Evolutionary conservation across 2,113 vertebrate genomes (phyloP), one percentile per base, ranked within the genome.

Genomic region (Colistium nudipinnis): DNA sequence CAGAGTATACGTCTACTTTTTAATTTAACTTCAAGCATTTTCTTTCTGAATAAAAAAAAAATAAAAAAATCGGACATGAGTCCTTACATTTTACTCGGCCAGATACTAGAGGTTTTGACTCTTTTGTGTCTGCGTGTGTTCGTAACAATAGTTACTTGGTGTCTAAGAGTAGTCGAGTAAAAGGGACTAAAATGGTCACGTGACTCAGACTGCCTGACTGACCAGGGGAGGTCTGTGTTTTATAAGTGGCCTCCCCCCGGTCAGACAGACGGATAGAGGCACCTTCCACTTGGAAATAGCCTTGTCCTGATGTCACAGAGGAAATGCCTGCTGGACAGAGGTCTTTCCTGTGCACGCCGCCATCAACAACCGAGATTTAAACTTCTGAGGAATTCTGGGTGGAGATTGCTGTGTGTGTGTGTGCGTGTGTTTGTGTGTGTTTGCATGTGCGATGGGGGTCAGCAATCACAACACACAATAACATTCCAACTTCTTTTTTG

Each of bases 281-380:
- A 76, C 72, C 64, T 82, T 85, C 69, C 74, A 82, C 68, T 36
- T 84, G 84, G 79, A 90, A 91, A 86, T 88, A 82, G 66, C 62
- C 48, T 28, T 28, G 69, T 74, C 45, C 56, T 86, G 74, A 85
- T 91, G 88, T 92, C 88, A 89, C 62, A 79, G 76, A 92, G 90
- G 93, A 93, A 92, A 90, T 88, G 82, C 86, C 85, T 88, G 78
- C 63, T 77, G 82, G 87, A 88, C 76, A 70, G 79, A 90, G 76
- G 80, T 76, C 64, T 81, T 90, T 91, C 88, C 87, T 84, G 84
- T 62, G 20, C 2, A 24, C 28, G 9, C 53, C 55, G 56, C 80
- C 70, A 16, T 83, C 66, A 76, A 73, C 75, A 66, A 75, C 54
- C 70, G 48, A 66, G 62, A 74, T 64, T 81, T 74, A 62, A 62